Base-by-base conservation (phyloP, 2,888 invertebrate species). In the Tigriopus californicus region DNA sequence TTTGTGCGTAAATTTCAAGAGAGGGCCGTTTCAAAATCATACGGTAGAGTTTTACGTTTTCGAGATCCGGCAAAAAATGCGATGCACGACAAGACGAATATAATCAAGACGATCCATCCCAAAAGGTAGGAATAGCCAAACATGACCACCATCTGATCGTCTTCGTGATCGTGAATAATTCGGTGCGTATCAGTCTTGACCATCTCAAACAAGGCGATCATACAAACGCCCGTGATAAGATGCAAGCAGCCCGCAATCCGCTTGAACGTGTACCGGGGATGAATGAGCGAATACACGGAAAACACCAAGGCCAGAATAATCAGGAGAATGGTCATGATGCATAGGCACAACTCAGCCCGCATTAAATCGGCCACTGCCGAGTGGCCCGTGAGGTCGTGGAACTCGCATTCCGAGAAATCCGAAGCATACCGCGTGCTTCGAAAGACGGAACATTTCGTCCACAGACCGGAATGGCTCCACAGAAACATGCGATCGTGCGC, bases 261-360 rank as follows among this genome's bases (percentile, higher is more conserved):
- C 69, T 89, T 89, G 74, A 86, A 87, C 81, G 85, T 87, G 69
- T 89, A 89, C 4, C 88, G 77, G 4, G 85, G 84, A 68, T 88
- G 84, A 64, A 78, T 76, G 69, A 88, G 83, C n/a, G 86, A 85
- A 69, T 88, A 89, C 63, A 82, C 77, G 4, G 86, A 85, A 70
- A 88, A 87, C 1, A 80, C 77, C 57, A 83, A 80, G 0, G 85
- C 85, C 79, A 88, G 79, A 48, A 18, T 22, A 11, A 22, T 49
- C 44, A 44, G 10, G 10, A 33, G 33, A 33, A 33, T 33, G 33
- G 33, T 33, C 33, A 33, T 33, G 33, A 33, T 33, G 33, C 33
- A 33, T 8, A 33, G 8, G 33, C 33, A 33, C 33, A 33, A 33
- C 8, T 33, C 33, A 8, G 33, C 33, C 8, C 33, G 33, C 33